These are phyloP conservation scores for Archocentrus centrarchus DNA, from an alignment of 2,113 vertebrate species.

Conservation along the genomic window DNA sequence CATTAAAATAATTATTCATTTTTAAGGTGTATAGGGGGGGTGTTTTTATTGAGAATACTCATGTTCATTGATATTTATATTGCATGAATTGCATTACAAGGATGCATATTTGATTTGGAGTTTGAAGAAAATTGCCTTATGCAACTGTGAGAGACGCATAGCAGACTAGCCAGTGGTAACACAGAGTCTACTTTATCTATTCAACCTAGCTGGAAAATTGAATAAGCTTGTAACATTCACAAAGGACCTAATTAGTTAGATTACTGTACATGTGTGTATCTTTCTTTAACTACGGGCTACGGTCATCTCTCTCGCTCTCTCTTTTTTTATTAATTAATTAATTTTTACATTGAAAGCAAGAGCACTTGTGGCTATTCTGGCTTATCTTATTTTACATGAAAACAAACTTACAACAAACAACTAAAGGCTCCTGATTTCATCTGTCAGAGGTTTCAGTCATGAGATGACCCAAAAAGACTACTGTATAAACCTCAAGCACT, in stretches of 20 bases:
- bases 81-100: slow-evolving; percentile 1
- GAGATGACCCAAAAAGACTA: background rate
- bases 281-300: background rate
- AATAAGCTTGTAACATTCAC: slow-evolving; percentile 40
- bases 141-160: background rate
- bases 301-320: background rate
- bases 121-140: background rate
- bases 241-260: slow-evolving; percentile 37
- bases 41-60: background rate
- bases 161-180: slow-evolving; percentile 22
- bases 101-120: slow-evolving; percentile 7
- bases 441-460: background rate
- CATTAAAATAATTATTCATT: slow-evolving; percentile 31
- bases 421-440: background rate
- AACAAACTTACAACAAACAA: background rate
- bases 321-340: background rate
- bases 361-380: background rate
- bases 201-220: slow-evolving; percentile 31
- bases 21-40: slow-evolving; percentile 1
- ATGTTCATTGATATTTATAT: background rate
- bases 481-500: background rate
- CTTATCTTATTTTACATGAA: background rate
- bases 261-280: background rate
- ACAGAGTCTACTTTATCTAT: slow-evolving; percentile 24
- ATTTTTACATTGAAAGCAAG: background rate